A percentile compares a stretch with the other conserved stretches of the same genome.
Evolutionary conservation across 2,797 vertebrate genomes (phyloP).

Genomic region (Adelosebastes latens): DNA sequence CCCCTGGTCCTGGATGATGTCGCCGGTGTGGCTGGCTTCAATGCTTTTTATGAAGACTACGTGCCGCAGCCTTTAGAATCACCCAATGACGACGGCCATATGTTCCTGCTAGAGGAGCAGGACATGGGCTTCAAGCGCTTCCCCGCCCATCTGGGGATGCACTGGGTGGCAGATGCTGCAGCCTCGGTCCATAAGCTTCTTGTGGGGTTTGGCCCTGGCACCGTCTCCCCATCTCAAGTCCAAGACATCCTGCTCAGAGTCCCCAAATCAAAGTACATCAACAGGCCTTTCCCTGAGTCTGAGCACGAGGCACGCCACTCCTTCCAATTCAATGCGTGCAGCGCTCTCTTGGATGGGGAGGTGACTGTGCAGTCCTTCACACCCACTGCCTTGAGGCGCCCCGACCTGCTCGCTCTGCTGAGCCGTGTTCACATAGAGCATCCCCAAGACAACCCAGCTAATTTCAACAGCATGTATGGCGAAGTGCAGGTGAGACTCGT

Average conservation of each 20-base stretch:
- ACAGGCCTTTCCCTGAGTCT: conserved; percentile 88
- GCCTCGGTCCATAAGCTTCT: conserved; percentile 82
- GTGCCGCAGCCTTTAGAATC: conserved; percentile 73
- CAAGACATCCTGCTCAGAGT: conserved; percentile 86
- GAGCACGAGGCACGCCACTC: conserved; percentile 92
- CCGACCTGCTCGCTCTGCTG: conserved; percentile 83
- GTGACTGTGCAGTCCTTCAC: conserved; percentile 85
- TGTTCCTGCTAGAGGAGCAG: conserved; percentile 88
- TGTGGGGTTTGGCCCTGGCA: conserved; percentile 62
- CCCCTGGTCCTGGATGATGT: conserved; percentile 84
- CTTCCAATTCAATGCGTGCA: conserved; percentile 91
- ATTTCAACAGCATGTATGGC: conserved; percentile 90
- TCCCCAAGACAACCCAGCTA: conserved; percentile 88
- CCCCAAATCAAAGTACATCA: conserved; percentile 90
- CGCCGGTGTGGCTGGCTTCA: conserved; percentile 87
- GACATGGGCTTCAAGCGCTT: conserved; percentile 91
- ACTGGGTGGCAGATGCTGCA: conserved; percentile 90
- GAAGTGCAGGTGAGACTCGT: conserved; percentile 86
- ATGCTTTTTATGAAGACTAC: conserved; percentile 88
- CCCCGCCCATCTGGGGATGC: conserved; percentile 91
- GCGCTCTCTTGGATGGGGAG: conserved; percentile 87
- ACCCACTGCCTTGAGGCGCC: conserved; percentile 73
- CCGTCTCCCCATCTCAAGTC: conserved; percentile 77
- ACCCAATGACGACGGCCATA: conserved; percentile 59
- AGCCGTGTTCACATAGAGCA: conserved; percentile 87